Base-by-base conservation (phyloP, 2,113 vertebrate genomes). In the Sinocyclocheilus rhinocerous region DNA sequence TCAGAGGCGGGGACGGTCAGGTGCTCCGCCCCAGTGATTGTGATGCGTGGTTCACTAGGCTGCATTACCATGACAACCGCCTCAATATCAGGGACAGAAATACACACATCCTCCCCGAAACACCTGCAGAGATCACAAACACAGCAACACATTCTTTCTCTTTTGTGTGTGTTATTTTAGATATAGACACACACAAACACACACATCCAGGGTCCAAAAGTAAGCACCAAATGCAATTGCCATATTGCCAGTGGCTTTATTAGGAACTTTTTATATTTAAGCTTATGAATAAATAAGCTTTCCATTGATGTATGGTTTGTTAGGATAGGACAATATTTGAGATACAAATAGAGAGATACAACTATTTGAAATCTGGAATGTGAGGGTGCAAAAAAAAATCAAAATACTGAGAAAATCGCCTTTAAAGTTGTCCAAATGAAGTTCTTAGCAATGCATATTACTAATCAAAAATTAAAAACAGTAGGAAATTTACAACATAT, bases 71-170 rank as follows among this genome's bases (percentile, higher is more conserved):
- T 96, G 90, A 99, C 96, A 84, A 97, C 97, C 0, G 97, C 96
- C 0, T 97, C 96, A n/a, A 98, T 93, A 86, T 97, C 96, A 1
- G 97, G 97, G 91, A 99, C 96, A 85, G 91, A 96, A 91, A 99
- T 97, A 83, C 98, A 99, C 52, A 96, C 96, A 87, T 99, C 98
- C 93, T 99, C 98, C 86, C 97, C 97, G 79, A 99, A 99, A 95
- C 98, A 99, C 93, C 98, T 99, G 91, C 39, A 6, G 61, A 85
- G 83, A 85, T 78, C 72, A 82, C 22, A 89, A 11, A 45, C 84
- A 89, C 80, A 87, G 57, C 45, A 55, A 85, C 79, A 78, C 84
- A 86, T 16, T 22, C 24, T n/a, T 59, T 79, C 11, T 59, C n/a
- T 76, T 50, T 76, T 48, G n/a, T 18, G 22, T 8, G 10, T 6